Base-by-base conservation (phyloP, 1,140 invertebrate species). In the Microplitis mediator region DNA sequence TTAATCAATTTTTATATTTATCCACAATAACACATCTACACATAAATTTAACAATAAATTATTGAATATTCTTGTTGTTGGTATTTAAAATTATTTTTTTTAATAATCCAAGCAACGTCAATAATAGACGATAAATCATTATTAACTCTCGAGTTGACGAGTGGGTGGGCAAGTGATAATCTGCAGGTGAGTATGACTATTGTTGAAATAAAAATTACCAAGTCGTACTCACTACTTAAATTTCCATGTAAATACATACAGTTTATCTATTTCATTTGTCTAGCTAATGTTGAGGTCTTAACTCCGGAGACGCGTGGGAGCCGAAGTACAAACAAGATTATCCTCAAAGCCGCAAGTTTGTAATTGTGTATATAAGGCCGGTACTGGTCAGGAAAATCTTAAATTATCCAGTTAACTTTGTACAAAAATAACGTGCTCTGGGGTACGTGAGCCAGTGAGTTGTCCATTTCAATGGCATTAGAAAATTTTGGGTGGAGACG, bases 331-430 rank as follows among this genome's bases (percentile, higher is more conserved):
- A 78, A 78, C 78, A 80, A 45, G 76, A 75, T 75, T 76, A 75
- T 77, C 71, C 58, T 4, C 34, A 77, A 81, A 82, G 78, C 78
- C 73, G 36, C 76, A 79, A 82, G 80, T 84, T 82, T 81, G 78
- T 81, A 82, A 83, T 82, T 78, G 81, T 78, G 81, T 78, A 80
- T 62, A 58, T 45, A 74, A 70, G 76, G 78, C 45, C 78, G 77
- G 74, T 72, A 70, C 69, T 66, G 66, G 72, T 54, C 52, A 64
- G 36, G 58, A 14, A 32, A 64, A 66, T 70, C 75, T 61, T 76
- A 81, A 84, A 83, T 84, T 80, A 84, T 85, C 80, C 79, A 81
- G 80, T 84, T 83, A 84, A 84, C 81, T 84, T 80, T 77, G 78
- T 71, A 79, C 54, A 62, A 77, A 76, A 68, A 65, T 60, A 31